phyloP scores from a whole-genome alignment of 2,797 vertebrate species.

The Hippopotamyrus pictus region DNA sequence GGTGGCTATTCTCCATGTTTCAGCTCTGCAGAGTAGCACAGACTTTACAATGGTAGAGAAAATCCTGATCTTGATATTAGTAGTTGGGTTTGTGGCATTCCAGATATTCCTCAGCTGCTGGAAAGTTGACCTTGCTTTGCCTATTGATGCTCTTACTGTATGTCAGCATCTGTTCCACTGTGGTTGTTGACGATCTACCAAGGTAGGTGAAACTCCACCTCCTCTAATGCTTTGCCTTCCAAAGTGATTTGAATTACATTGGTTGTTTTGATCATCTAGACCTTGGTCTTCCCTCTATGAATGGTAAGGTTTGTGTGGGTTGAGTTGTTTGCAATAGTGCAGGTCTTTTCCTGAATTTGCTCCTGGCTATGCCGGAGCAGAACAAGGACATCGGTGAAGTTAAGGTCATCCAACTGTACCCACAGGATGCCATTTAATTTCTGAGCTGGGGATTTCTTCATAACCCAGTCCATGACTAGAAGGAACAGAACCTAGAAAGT shows the following conservation, averaged over 20 bases:
- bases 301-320: background rate
- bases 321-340: background rate
- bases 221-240: background rate
- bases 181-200: background rate
- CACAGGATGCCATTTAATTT: background rate
- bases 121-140: slow-evolving; percentile 12
- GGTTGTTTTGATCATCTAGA: background rate
- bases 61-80: slow-evolving; percentile 4
- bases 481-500: background rate
- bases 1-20: background rate
- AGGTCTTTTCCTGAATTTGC: background rate
- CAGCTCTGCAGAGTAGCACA: background rate
- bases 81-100: background rate
- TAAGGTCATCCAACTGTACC: background rate
- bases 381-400: background rate
- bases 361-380: background rate
- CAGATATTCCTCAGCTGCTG: slow-evolving; percentile 2
- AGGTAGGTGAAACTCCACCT: background rate
- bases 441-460: background rate
- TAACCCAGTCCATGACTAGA: background rate
- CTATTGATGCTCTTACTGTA: background rate
- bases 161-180: slow-evolving; percentile 10
- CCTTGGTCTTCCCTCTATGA: background rate
- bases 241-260: background rate
- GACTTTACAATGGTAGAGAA: background rate